Evolutionary conservation across 2,888 invertebrate genomes (phyloP).

Genomic region (Drosophila borborema): DNA sequence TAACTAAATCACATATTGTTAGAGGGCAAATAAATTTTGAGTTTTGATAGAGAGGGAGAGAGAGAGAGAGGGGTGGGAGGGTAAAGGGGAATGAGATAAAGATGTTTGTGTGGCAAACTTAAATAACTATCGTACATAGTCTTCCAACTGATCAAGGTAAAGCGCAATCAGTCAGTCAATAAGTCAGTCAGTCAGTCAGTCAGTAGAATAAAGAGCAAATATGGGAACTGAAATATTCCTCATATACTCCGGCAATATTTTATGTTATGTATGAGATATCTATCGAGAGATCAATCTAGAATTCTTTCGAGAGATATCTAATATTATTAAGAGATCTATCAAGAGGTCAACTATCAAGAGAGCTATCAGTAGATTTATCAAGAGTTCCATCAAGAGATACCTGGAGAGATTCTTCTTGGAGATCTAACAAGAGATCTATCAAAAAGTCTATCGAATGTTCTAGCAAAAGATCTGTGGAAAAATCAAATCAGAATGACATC

Average conservation of each 20-base stretch:
- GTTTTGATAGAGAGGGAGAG: background rate
- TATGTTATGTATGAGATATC: background rate
- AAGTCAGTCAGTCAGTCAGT: conserved; percentile 3
- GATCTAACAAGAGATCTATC: background rate
- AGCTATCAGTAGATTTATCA: background rate
- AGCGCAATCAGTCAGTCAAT: background rate
- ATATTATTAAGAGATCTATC: background rate
- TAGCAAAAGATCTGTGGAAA: background rate
- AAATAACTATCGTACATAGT: background rate
- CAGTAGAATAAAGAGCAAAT: background rate
- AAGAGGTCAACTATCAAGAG: background rate
- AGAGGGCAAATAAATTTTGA: background rate
- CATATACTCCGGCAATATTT: background rate
- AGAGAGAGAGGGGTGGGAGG: background rate
- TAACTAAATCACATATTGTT: conserved; percentile 32
- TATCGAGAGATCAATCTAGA: background rate
- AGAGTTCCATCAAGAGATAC: background rate
- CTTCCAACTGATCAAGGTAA: background rate
- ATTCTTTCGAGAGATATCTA: background rate
- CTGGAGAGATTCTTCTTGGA: background rate
- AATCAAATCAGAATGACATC: background rate
- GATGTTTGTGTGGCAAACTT: background rate
- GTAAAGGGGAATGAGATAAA: background rate
- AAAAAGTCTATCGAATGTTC: background rate
- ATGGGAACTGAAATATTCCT: background rate